Conservation (phyloP, 2,888 invertebrate species). For the Labia minor region DNA sequence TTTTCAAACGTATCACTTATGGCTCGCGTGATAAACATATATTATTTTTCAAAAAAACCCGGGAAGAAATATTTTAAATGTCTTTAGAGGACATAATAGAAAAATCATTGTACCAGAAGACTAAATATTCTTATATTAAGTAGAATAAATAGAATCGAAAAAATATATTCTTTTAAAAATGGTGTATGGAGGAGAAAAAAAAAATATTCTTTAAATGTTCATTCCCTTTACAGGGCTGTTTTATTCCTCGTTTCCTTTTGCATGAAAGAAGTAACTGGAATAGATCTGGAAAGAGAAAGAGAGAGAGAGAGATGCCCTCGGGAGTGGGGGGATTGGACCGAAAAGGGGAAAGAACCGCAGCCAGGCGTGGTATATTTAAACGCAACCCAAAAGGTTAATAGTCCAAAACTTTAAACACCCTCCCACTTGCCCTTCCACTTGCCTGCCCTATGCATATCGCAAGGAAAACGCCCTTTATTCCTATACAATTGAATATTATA, state of each 20-base stretch:
- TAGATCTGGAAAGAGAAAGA: not conserved
- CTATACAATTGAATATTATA: constrained; percentile 2
- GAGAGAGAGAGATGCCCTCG: too few relatives aligned
- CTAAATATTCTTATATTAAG: too few relatives aligned
- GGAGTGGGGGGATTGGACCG: not conserved
- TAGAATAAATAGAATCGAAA: too few relatives aligned
- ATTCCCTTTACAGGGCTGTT: not conserved
- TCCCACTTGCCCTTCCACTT: not conserved
- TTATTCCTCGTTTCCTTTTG: constrained; percentile 13
- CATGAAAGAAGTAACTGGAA: not conserved
- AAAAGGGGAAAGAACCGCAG: not conserved
- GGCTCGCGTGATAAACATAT: too few relatives aligned
- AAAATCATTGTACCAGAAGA: too few relatives aligned
- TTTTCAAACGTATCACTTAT: too few relatives aligned
- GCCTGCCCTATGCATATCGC: not conserved
- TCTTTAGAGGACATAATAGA: too few relatives aligned
- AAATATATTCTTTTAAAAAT: too few relatives aligned
- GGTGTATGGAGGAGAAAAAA: not conserved
- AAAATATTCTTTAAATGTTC: constrained; percentile 4
- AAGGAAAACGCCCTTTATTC: constrained; percentile 13
- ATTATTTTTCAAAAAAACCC: too few relatives aligned
- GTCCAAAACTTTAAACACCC: constrained; percentile 7
- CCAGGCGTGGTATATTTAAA: constrained; percentile 7
- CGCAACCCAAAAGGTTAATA: constrained; percentile 13
- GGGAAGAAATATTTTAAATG: too few relatives aligned